These are phyloP conservation scores for Pseudolaguvia tuberculata DNA, from an alignment of 2,113 vertebrate species.

Conservation along the genomic window DNA sequence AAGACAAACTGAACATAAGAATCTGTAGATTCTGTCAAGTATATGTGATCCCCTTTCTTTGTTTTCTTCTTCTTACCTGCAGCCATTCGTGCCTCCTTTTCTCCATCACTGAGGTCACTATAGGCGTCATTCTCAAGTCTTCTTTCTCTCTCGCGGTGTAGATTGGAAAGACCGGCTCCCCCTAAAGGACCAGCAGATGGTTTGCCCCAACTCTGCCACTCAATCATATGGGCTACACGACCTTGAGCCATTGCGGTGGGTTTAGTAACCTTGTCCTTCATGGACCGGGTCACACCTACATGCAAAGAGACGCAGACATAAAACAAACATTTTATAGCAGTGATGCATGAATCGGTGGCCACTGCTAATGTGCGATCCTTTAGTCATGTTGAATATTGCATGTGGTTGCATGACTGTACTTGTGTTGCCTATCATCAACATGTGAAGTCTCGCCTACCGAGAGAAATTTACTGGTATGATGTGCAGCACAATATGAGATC, in stretches of 20 bases:
- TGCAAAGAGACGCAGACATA: slow-evolving; percentile 25
- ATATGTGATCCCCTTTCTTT: neutral
- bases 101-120: slow-evolving; percentile 91
- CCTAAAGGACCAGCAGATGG: slow-evolving; percentile 64
- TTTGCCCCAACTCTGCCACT: slow-evolving; percentile 96
- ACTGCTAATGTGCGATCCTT: neutral
- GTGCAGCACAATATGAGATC: neutral
- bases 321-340: neutral
- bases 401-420: neutral
- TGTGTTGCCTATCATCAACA: neutral
- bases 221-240: slow-evolving; percentile 95
- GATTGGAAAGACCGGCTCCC: slow-evolving; percentile 66
- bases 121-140: slow-evolving; percentile 89
- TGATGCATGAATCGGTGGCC: neutral
- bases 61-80: slow-evolving; percentile 72
- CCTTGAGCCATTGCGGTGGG: slow-evolving; percentile 96
- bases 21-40: no score
- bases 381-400: neutral
- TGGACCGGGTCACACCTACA: slow-evolving; percentile 85
- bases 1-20: no score
- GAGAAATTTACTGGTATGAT: neutral
- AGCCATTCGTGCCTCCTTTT: slow-evolving; percentile 94
- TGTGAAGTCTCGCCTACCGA: neutral
- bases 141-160: slow-evolving; percentile 78
- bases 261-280: slow-evolving; percentile 98